Evolutionary conservation across 53 echinoderm and acorn worm genomes (phyloP).

Genomic region (Crossaster papposus): DNA sequence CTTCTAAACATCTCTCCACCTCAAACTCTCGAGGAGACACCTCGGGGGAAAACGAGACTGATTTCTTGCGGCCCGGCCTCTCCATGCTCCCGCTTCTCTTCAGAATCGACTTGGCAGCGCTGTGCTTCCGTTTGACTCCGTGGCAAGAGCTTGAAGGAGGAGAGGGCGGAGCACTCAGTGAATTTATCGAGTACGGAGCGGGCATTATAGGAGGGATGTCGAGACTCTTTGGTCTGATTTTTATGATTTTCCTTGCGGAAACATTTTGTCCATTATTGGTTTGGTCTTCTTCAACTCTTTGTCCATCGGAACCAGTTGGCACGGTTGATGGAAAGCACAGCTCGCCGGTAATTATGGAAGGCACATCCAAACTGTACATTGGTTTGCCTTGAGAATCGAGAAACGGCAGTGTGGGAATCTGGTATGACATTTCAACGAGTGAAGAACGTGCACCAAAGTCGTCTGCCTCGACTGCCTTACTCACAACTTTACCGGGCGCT

Average conservation of each 20-base stretch:
- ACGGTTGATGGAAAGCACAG: slow-evolving; percentile 70
- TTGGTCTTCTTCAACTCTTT: slow-evolving; percentile 48
- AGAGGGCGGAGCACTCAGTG: slow-evolving; percentile 26
- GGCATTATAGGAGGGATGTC: slow-evolving; percentile 80
- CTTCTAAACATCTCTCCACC: slow-evolving; percentile 35
- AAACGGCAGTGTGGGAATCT: background rate
- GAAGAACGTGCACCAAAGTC: background rate
- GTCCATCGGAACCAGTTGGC: slow-evolving; percentile 16
- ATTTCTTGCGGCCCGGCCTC: slow-evolving; percentile 78
- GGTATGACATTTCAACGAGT: background rate
- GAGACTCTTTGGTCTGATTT: slow-evolving; percentile 75
- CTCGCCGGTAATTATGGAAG: slow-evolving; percentile 66
- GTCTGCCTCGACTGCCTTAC: background rate
- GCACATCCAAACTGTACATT: slow-evolving; percentile 83
- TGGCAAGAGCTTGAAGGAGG: slow-evolving; percentile 35
- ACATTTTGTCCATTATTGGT: slow-evolving; percentile 24
- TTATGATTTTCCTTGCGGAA: slow-evolving; percentile 46
- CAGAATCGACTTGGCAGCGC: slow-evolving; percentile 69
- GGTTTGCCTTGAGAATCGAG: background rate
- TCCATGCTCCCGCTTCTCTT: slow-evolving; percentile 80
- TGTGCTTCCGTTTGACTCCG: slow-evolving; percentile 76
- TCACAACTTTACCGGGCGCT: slow-evolving; percentile 22
- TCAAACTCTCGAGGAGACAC: slow-evolving; percentile 69
- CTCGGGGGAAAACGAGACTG: slow-evolving; percentile 92
- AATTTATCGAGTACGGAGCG: slow-evolving; percentile 31